phyloP scores from a whole-genome alignment of 2,888 invertebrate genomes.

The Petrophora chlorosata region DNA sequence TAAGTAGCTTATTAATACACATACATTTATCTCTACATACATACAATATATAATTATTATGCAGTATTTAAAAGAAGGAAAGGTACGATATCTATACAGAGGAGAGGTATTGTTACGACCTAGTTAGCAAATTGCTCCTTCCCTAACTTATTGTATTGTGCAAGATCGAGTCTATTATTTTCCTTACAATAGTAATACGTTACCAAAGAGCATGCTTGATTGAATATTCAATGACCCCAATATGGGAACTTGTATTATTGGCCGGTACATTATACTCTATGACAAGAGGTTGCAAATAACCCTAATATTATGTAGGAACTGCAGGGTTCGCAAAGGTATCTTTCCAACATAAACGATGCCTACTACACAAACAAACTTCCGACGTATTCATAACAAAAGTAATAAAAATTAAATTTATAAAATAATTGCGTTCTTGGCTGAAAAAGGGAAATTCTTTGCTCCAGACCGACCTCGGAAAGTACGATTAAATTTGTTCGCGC shows the following conservation, averaged over 20 bases:
- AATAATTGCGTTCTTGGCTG: constrained; percentile 1
- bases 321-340: too few relatives aligned
- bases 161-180: constrained; percentile 35
- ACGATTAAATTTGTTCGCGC: constrained; percentile 68
- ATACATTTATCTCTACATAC: too few relatives aligned
- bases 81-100: too few relatives aligned
- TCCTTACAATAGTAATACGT: constrained; percentile 39
- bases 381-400: background rate
- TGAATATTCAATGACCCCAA: constrained; percentile 44
- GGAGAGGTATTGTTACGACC: background rate
- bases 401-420: background rate
- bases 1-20: too few relatives aligned
- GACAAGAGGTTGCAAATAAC: constrained; percentile 23
- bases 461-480: constrained; percentile 31
- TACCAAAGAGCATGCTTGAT: constrained; percentile 33
- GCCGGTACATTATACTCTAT: constrained; percentile 12
- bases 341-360: too few relatives aligned
- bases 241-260: constrained; percentile 36
- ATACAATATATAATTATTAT: too few relatives aligned
- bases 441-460: constrained; percentile 12
- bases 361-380: background rate
- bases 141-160: constrained; percentile 15
- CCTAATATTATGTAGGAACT: background rate
- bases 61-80: too few relatives aligned
- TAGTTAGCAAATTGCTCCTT: constrained; percentile 1